Evolutionary conservation across 2,888 invertebrate species (phyloP).

Genomic region (Polydrusus cervinus): DNA sequence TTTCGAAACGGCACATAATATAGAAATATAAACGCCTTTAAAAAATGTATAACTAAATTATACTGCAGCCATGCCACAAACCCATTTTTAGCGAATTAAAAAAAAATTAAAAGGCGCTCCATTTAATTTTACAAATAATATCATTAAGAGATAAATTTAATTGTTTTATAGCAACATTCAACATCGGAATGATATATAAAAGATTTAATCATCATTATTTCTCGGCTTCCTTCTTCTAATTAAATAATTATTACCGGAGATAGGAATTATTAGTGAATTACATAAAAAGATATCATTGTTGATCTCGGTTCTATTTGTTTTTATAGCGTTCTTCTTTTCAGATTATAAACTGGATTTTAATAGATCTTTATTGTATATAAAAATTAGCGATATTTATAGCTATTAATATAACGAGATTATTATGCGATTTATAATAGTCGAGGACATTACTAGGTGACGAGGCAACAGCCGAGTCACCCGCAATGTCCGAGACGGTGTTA

Average conservation of each 20-base stretch:
- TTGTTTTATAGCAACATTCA: slow-evolving; percentile 9
- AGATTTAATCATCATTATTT: slow-evolving; percentile 25
- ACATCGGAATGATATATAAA: slow-evolving; percentile 20
- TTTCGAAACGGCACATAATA: too few species aligned
- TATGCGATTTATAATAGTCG: too few species aligned
- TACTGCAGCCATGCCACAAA: too few species aligned
- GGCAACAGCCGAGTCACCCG: too few species aligned
- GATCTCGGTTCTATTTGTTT: slow-evolving; percentile 28
- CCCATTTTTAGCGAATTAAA: slow-evolving; percentile 19
- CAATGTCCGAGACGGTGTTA: too few species aligned
- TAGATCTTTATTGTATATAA: slow-evolving; percentile 5
- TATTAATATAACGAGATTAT: too few species aligned
- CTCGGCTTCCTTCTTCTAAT: slow-evolving; percentile 21
- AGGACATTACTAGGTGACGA: too few species aligned
- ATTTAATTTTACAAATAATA: slow-evolving; percentile 30
- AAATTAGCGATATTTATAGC: background rate
- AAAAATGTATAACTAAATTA: too few species aligned
- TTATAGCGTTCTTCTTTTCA: slow-evolving; percentile 30
- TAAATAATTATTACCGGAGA: slow-evolving; percentile 17
- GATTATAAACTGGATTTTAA: slow-evolving; percentile 26
- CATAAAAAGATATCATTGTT: slow-evolving; percentile 23
- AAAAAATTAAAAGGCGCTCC: slow-evolving; percentile 20
- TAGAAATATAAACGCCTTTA: too few species aligned
- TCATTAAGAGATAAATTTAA: slow-evolving; percentile 17
- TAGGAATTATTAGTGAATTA: slow-evolving; percentile 27